A percentile compares a stretch with the other conserved stretches of the same genome.
phyloP scores from a whole-genome alignment of 2,797 vertebrate species.

The Myiothlypis chrysogaster region DNA sequence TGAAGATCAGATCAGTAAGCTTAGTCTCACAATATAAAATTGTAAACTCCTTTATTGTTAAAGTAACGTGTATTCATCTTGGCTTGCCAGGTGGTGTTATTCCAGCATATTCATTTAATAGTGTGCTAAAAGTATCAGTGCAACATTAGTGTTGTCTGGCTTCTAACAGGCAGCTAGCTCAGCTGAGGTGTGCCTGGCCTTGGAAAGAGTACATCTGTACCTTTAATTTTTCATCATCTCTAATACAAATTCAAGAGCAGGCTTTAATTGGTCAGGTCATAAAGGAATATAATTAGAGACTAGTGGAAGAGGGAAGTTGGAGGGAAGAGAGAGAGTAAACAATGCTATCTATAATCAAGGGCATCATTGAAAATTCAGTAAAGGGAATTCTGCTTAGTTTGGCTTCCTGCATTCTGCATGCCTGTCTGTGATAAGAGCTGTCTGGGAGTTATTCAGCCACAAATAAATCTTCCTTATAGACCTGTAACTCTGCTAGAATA shows the following conservation, averaged over 20 bases:
- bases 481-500: slow-evolving; percentile 4
- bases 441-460: slow-evolving; percentile 52
- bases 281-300: slow-evolving; percentile 75
- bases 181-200: slow-evolving; percentile 50
- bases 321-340: slow-evolving; percentile 60
- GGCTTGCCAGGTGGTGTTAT: slow-evolving; percentile 45
- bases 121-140: slow-evolving; percentile 38
- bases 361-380: slow-evolving; percentile 70
- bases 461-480: slow-evolving; percentile 64
- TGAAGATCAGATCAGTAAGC: slow-evolving; percentile 21
- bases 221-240: slow-evolving; percentile 76
- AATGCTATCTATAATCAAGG: slow-evolving; percentile 72
- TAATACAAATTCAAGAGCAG: slow-evolving; percentile 68
- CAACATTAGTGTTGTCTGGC: slow-evolving; percentile 50
- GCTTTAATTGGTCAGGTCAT: slow-evolving; percentile 74
- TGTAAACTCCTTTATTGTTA: slow-evolving; percentile 1
- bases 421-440: slow-evolving; percentile 57
- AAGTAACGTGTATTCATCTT: slow-evolving; percentile 35
- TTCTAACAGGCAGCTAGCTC: slow-evolving; percentile 21
- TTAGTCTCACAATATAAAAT: slow-evolving; percentile 13
- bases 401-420: slow-evolving; percentile 54
- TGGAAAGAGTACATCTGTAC: slow-evolving; percentile 54
- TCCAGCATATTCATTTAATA: slow-evolving; percentile 52
- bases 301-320: slow-evolving; percentile 69
- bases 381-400: slow-evolving; percentile 66